Evolutionary conservation across 2,113 vertebrate genomes (phyloP).

Genomic region (Poecile atricapillus): DNA sequence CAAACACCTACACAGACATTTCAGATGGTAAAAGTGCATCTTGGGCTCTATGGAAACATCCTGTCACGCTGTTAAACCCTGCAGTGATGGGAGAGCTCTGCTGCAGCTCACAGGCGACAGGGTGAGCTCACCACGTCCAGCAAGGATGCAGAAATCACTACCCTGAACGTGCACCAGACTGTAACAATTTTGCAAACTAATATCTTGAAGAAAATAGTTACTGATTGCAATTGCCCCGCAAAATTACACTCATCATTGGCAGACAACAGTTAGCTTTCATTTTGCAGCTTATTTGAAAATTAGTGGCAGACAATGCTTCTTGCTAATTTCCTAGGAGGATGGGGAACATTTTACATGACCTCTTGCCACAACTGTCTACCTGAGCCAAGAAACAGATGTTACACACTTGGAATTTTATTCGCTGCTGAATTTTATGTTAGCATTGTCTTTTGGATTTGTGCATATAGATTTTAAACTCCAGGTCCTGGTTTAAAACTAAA

Average conservation of each 20-base stretch:
- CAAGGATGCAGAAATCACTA: neutral
- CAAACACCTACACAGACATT: neutral
- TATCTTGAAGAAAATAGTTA: slow-evolving; percentile 9
- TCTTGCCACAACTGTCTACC: neutral
- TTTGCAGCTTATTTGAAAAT: neutral
- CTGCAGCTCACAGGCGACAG: neutral
- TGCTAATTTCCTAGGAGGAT: neutral
- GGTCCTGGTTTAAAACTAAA: neutral
- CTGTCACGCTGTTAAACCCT: neutral
- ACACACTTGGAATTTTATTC: neutral
- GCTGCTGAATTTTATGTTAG: neutral
- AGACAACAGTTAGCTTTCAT: slow-evolving; percentile 21
- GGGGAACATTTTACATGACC: neutral
- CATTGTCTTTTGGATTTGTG: neutral
- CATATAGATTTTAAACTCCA: neutral
- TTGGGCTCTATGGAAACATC: neutral
- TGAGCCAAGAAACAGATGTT: neutral
- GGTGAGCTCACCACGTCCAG: neutral
- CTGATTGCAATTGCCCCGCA: slow-evolving; percentile 2
- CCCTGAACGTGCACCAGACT: neutral
- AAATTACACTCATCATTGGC: neutral
- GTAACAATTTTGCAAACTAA: slow-evolving; percentile 18
- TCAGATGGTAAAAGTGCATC: neutral
- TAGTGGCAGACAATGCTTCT: neutral
- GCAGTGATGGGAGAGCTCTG: neutral